Evolutionary conservation across 2,797 vertebrate species (phyloP).

Genomic region (Liasis olivaceus): DNA sequence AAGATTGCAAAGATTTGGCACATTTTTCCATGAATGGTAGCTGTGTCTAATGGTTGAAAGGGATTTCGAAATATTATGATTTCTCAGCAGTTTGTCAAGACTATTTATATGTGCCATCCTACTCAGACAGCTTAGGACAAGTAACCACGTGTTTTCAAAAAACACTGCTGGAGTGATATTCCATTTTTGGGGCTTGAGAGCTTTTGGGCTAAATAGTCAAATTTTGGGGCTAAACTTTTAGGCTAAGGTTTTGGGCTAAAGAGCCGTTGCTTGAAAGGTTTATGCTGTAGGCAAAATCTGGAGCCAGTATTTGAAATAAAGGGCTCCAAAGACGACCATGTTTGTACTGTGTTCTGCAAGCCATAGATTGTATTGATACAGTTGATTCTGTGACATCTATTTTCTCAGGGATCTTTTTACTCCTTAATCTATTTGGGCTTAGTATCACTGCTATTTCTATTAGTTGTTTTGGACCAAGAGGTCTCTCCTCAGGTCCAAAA

Average conservation of each 20-base stretch:
- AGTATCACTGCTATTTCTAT: neutral
- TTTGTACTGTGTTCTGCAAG: neutral
- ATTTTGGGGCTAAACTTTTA: too few species aligned
- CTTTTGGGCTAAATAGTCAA: too few species aligned
- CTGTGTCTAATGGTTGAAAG: neutral
- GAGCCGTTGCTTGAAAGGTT: neutral
- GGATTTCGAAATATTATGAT: neutral
- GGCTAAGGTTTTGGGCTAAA: neutral
- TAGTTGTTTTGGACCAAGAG: neutral
- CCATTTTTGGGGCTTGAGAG: too few species aligned
- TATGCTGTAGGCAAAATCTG: neutral
- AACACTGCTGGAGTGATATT: too few species aligned
- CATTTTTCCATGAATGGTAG: neutral
- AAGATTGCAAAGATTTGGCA: neutral
- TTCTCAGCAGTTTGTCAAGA: neutral
- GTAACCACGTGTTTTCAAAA: neutral
- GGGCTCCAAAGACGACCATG: neutral
- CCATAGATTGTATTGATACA: neutral
- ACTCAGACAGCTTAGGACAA: neutral
- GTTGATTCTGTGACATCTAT: neutral
- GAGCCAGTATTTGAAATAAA: neutral
- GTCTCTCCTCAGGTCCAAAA: neutral
- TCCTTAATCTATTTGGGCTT: neutral
- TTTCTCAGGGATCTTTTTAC: neutral
- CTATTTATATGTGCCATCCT: neutral